A percentile compares a stretch with the other conserved stretches of the same genome.
These are phyloP conservation scores for Monomorium pharaonis DNA, from an alignment of 1,140 invertebrate species.

Conservation along the genomic window DNA sequence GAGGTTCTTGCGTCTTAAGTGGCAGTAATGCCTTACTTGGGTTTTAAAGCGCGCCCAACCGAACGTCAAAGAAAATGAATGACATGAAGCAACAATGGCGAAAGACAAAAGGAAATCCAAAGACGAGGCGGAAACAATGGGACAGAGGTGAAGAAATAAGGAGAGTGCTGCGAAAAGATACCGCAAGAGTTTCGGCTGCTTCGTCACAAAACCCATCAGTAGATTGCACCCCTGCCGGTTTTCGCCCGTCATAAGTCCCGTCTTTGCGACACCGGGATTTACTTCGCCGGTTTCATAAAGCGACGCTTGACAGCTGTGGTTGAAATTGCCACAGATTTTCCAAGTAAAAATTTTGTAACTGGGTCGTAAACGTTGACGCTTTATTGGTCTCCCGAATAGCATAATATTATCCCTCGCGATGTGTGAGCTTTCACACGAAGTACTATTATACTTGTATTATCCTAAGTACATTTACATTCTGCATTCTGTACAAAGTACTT, in stretches of 20 bases:
- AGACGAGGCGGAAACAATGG: constrained; percentile 58
- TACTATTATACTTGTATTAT: neutral
- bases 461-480: neutral
- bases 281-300: constrained; percentile 32
- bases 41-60: constrained; percentile 5
- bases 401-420: neutral
- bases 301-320: neutral
- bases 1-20: neutral
- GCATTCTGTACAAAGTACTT: neutral
- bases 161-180: constrained; percentile 27
- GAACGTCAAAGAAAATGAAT: constrained; percentile 10
- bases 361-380: neutral
- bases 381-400: neutral
- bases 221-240: neutral
- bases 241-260: neutral
- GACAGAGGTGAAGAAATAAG: constrained; percentile 28
- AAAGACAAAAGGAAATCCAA: constrained; percentile 58
- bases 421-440: neutral
- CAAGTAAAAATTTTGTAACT: constrained; percentile 38
- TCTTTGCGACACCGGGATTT: constrained; percentile 35
- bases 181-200: constrained; percentile 18
- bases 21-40: neutral
- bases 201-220: constrained; percentile 6
- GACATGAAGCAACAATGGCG: constrained; percentile 54
- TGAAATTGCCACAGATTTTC: constrained; percentile 42